Evolutionary conservation across 2,113 vertebrate species (phyloP), one percentile per base, ranked within the genome.

Genomic region (Hipposideros armiger): DNA sequence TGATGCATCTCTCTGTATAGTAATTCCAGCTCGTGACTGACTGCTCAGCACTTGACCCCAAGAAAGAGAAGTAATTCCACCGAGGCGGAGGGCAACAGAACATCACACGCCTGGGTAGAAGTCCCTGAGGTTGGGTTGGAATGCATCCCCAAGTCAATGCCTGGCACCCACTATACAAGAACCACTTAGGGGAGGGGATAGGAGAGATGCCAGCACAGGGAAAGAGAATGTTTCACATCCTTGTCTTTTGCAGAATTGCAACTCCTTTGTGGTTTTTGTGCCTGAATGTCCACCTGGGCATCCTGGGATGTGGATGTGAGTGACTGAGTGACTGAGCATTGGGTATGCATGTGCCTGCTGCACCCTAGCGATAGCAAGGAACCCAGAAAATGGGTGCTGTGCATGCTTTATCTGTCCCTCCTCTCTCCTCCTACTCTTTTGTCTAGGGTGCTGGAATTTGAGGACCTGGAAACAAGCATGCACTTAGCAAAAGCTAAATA

Each of bases 11-110:
- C 91, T 92, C 87, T 69, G n/a, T 15, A 36, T 4, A 15, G 47
- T 73, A 42, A 93, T 62, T 93, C 81, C 58, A 78, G 89, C 56
- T 69, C 4, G 10, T 26, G 58, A 69, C 88, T 76, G 62, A 22
- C 50, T 14, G n/a, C 62, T 84, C 50, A 17, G 67, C 0, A 1
- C 58, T 52, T 83, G 28, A 70, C 58, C 64, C 20, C 67, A 36
- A 30, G 15, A 56, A 80, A 22, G 15, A 92, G 70, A 28, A 7
- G 10, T n/a, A 70, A 14, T 11, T 90, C 72, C 54, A 16, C 1
- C 4, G 54, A 47, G 20, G 5, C 3, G 8, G 24, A 4, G 1
- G n/a, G 24, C 28, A 83, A 22, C 5, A n/a, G 67, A 60, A 19
- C 10, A 60, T 26, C 3, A 0, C 30, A 36, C 30, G 50, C 19